phyloP scores from a whole-genome alignment of 2,113 vertebrate species.

The Dinomys branickii region DNA sequence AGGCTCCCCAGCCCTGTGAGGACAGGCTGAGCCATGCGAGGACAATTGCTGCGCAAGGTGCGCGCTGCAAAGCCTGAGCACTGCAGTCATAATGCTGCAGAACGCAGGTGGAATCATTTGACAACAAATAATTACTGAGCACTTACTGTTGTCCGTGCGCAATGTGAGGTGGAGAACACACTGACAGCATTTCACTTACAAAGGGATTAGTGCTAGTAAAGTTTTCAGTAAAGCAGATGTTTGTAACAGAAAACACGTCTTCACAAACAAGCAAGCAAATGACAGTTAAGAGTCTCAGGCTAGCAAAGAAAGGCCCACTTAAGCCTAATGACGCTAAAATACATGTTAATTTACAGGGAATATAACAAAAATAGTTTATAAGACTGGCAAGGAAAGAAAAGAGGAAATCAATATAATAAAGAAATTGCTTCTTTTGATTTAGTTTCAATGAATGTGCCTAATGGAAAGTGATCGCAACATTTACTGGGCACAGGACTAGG shows the following conservation, averaged over 20 bases:
- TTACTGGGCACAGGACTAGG: not conserved
- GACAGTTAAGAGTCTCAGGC: constrained; percentile 5
- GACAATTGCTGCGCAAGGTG: not conserved
- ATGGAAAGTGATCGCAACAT: constrained; percentile 53
- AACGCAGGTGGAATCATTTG: not conserved
- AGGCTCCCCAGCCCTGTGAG: not conserved
- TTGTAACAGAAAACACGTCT: constrained; percentile 30
- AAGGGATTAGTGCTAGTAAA: not conserved
- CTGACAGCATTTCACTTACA: constrained; percentile 36
- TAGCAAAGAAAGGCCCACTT: constrained; percentile 56
- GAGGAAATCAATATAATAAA: constrained; percentile 53
- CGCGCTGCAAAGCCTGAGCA: not conserved
- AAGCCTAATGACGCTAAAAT: constrained; percentile 65
- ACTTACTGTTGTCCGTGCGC: not conserved
- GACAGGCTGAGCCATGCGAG: not conserved
- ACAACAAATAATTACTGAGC: constrained; percentile 33
- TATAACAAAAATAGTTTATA: constrained; percentile 39
- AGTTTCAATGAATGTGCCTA: constrained; percentile 43
- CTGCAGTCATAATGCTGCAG: not conserved
- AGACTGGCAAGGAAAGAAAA: constrained; percentile 50
- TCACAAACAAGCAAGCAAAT: constrained; percentile 45
- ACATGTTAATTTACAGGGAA: constrained; percentile 26
- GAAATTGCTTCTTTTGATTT: constrained; percentile 53
- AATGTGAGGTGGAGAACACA: not conserved
- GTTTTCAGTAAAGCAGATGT: constrained; percentile 26